Conservation (phyloP, 2,888 invertebrate genomes). For the Bombylius discolor region DNA sequence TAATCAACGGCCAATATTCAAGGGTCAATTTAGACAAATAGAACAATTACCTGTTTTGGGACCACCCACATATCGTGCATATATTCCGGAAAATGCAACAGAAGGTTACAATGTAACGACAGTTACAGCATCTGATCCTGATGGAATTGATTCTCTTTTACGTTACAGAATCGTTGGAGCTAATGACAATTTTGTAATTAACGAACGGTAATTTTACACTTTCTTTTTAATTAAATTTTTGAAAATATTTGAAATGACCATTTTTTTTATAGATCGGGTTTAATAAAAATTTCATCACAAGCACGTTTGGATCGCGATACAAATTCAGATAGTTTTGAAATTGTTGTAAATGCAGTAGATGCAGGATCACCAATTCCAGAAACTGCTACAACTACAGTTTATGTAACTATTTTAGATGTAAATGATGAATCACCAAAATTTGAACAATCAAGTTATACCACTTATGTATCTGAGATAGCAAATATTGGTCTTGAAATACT, state of each 20-base stretch:
- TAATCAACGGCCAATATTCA: slow-evolving; percentile 67
- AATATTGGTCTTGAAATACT: slow-evolving; percentile 49
- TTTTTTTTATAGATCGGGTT: slow-evolving; percentile 42
- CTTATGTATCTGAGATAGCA: slow-evolving; percentile 59
- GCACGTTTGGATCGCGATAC: slow-evolving; percentile 57
- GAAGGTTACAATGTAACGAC: slow-evolving; percentile 55
- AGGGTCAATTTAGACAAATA: slow-evolving; percentile 53
- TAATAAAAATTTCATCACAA: slow-evolving; percentile 58
- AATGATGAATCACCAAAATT: slow-evolving; percentile 75
- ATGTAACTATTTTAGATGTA: slow-evolving; percentile 57
- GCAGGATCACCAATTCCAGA: slow-evolving; percentile 60
- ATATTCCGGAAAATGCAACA: slow-evolving; percentile 54
- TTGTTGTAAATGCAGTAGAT: slow-evolving; percentile 62
- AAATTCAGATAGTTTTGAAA: slow-evolving; percentile 53
- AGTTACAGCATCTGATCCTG: slow-evolving; percentile 64
- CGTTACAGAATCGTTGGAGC: slow-evolving; percentile 62
- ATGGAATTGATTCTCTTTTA: slow-evolving; percentile 56
- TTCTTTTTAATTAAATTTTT: not conserved
- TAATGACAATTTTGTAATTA: slow-evolving; percentile 63
- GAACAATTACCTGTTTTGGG: slow-evolving; percentile 43
- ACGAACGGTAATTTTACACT: slow-evolving; percentile 44
- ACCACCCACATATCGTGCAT: slow-evolving; percentile 57
- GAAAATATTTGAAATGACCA: not conserved
- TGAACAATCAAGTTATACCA: slow-evolving; percentile 46
- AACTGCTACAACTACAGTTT: slow-evolving; percentile 64